These are phyloP conservation scores for Caerostris darwini DNA, from an alignment of 1,140 invertebrate genomes.

Conservation along the genomic window DNA sequence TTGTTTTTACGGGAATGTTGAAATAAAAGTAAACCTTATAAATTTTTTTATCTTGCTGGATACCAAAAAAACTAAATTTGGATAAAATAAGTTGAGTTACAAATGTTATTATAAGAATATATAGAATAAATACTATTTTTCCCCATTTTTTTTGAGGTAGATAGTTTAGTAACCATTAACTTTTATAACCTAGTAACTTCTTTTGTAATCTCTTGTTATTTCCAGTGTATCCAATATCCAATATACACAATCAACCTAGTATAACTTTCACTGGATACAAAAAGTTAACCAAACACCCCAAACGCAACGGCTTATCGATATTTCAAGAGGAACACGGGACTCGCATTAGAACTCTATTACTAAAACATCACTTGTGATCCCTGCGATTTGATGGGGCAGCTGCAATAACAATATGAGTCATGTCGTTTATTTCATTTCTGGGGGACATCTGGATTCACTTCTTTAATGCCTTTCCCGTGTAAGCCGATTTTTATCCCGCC, in stretches of 20 bases:
- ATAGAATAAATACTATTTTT: too few relatives aligned
- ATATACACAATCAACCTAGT: background rate
- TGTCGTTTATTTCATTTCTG: slow-evolving; percentile 5
- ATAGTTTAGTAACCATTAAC: too few relatives aligned
- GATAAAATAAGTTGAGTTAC: too few relatives aligned
- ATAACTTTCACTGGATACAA: background rate
- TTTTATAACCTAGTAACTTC: too few relatives aligned
- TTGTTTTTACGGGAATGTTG: too few relatives aligned
- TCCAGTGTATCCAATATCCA: background rate
- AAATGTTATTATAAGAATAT: too few relatives aligned
- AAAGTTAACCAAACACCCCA: background rate
- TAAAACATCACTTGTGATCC: slow-evolving; percentile 1
- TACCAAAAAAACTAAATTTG: too few relatives aligned
- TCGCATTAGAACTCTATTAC: background rate
- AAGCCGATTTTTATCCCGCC: background rate
- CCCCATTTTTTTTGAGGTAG: too few relatives aligned
- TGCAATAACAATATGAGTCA: slow-evolving; percentile 4
- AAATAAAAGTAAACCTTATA: too few relatives aligned
- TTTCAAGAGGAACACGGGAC: background rate
- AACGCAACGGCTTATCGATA: background rate
- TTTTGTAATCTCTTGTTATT: too few relatives aligned
- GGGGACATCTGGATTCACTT: background rate
- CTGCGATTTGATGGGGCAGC: background rate
- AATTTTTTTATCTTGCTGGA: too few relatives aligned
- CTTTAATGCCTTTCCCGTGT: slow-evolving; percentile 7